Evolutionary conservation across 1,140 invertebrate species (phyloP), one percentile per base, ranked within the genome.

Genomic region (Euschistus heros): DNA sequence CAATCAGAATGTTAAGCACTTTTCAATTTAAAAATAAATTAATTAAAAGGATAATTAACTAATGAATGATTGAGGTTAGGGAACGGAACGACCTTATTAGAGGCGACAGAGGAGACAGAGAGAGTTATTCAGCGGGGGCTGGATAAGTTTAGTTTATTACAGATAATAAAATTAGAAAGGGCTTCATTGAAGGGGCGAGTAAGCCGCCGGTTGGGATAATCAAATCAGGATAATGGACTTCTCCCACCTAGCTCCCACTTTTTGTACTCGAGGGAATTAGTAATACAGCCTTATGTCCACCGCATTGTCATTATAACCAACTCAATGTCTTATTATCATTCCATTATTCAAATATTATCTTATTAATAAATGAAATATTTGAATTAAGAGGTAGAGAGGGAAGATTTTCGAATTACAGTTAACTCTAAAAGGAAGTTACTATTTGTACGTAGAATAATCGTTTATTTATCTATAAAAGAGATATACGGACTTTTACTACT

Each of bases 61-160:
- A 50, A 50, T 50, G 5, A 50, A 22, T 18, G 10, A 6, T 4
- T 50, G 0, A 7, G 22, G 47, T 22, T 22, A 18, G 47, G 47
- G 47, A 13, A 17, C 2, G 47, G 47, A 22, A 50, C 3, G 47
- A n/a, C n/a, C 22, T 18, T 20, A 50, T 50, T 18, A 50, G n/a
- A 18, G n/a, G 47, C 6, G n/a, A 50, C 47, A 18, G 22, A 20
- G 4, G 47, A 50, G 22, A 50, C n/a, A 22, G 47, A n/a, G 47
- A 14, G 47, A 50, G 3, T 20, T 50, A 50, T 50, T 50, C 47
- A 50, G n/a, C 22, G 47, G 14, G 22, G 2, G 18, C 2, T 18
- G 47, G 47, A 20, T 50, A 50, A 50, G 47, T 50, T 50, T 50
- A 50, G 47, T 50, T 50, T 50, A 50, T 50, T 50, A 50, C 33